These are phyloP conservation scores for Venusia cambrica DNA, from an alignment of 2,888 invertebrate genomes.

Conservation along the genomic window DNA sequence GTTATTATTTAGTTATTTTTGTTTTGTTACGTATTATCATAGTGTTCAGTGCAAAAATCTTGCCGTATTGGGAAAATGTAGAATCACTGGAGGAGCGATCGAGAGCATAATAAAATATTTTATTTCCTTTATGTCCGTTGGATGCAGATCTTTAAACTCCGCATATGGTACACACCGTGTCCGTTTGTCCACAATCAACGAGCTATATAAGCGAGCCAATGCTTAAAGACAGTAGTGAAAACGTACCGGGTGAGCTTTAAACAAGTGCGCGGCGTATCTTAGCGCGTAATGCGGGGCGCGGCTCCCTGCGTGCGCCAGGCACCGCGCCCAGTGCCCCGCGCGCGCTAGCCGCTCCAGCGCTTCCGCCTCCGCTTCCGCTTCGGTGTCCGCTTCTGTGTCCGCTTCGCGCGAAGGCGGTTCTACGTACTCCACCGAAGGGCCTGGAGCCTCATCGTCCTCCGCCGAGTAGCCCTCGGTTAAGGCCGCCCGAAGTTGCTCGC, in stretches of 20 bases:
- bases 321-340: constrained; percentile 71
- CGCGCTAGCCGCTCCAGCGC: constrained; percentile 65
- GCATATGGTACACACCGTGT: too few relatives aligned
- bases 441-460: constrained; percentile 50
- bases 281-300: constrained; percentile 67
- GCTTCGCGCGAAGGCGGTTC: too few relatives aligned
- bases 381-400: constrained; percentile 29
- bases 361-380: constrained; percentile 38
- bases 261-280: constrained; percentile 61
- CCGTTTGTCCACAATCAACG: too few relatives aligned
- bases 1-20: too few relatives aligned
- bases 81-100: too few relatives aligned
- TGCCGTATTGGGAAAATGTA: too few relatives aligned
- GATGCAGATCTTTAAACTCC: too few relatives aligned
- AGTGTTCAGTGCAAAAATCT: not conserved
- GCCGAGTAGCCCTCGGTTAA: constrained; percentile 52
- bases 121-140: too few relatives aligned
- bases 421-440: constrained; percentile 43
- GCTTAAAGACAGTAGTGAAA: too few relatives aligned
- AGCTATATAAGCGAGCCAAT: too few relatives aligned
- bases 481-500: constrained; percentile 66
- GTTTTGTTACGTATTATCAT: too few relatives aligned
- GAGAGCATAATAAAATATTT: too few relatives aligned
- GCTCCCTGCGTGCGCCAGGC: constrained; percentile 62
- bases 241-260: constrained; percentile 59